These are phyloP conservation scores for human DNA, from an alignment of 2,113 vertebrate genomes.

Conservation along the genomic window GRCh38 chr3:79382501-79383000, in stretches of 20 bases:
- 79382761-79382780: not conserved
- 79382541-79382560: not conserved
- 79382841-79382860: not conserved
- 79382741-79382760: not conserved
- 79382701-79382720: not conserved
- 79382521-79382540: not conserved
- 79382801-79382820: not conserved
- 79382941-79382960: not conserved
- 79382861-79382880: not conserved
- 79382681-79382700: not conserved
- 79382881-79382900: not conserved
- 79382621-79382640: not conserved
- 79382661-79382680: not conserved
- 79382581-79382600: not conserved
- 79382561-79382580: not conserved
- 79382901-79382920: not conserved
- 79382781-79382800: not conserved
- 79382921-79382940: not conserved
- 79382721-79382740: not conserved
- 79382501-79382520: not conserved
- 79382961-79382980: not conserved
- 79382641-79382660: not conserved
- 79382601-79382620: not conserved
- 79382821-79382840: not conserved
- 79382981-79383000: not conserved